phyloP scores from a whole-genome alignment of 1,140 invertebrate genomes.

The Drosophila asahinai region DNA sequence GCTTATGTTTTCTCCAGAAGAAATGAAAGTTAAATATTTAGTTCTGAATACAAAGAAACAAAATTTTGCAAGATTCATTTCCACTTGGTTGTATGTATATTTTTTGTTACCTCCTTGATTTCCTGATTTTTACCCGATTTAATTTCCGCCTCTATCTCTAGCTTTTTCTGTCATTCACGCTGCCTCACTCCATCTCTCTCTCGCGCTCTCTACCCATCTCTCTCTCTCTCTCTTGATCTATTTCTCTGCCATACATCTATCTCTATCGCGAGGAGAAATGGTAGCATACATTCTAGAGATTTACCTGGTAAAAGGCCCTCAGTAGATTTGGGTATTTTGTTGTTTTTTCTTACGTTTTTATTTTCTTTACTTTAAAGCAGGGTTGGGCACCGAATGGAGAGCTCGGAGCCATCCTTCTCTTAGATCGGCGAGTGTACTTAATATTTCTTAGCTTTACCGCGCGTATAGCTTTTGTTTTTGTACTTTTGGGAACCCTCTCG shows the following conservation, averaged over 20 bases:
- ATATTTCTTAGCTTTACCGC: no score
- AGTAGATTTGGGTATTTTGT: constrained; percentile 1
- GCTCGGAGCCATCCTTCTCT: background rate
- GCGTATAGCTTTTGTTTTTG: background rate
- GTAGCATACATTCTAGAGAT: constrained; percentile 8
- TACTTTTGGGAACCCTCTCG: background rate
- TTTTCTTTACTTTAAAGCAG: background rate
- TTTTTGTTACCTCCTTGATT: constrained; percentile 12
- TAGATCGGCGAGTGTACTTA: background rate
- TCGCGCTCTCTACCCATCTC: constrained; percentile 5
- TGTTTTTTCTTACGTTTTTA: background rate
- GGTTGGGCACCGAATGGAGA: background rate
- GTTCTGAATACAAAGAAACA: constrained; percentile 41
- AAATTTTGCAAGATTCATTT: constrained; percentile 47
- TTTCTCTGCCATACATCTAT: constrained; percentile 11
- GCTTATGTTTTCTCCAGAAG: constrained; percentile 42
- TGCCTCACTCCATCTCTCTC: constrained; percentile 30
- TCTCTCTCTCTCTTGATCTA: constrained; percentile 19
- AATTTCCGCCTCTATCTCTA: constrained; percentile 52
- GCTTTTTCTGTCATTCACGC: constrained; percentile 59
- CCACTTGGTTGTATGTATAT: constrained; percentile 45
- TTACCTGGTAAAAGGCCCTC: background rate
- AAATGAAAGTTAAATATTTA: constrained; percentile 58
- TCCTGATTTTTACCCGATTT: background rate
- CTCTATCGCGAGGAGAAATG: constrained; percentile 13